These are phyloP conservation scores for Colius striatus DNA, from an alignment of 2,113 vertebrate species.

Conservation along the genomic window DNA sequence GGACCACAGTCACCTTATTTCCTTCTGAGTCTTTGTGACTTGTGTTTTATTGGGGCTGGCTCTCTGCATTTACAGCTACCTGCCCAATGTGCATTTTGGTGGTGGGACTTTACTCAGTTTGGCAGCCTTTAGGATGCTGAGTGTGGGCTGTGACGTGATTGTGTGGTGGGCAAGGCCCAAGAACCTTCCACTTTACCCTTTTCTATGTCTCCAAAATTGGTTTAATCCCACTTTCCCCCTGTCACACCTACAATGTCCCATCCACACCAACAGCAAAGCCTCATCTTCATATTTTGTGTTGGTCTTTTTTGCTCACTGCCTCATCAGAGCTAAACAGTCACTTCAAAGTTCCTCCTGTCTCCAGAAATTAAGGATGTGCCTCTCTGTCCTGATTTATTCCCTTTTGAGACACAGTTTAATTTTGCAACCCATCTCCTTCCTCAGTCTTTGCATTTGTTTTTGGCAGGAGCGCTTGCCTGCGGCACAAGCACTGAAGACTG, in stretches of 20 bases:
- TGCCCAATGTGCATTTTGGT: neutral
- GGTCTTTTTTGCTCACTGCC: neutral
- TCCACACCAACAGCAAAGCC: neutral
- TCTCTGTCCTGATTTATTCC: constrained; percentile 23
- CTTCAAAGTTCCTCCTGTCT: neutral
- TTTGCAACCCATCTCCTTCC: neutral
- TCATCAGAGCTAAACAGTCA: neutral
- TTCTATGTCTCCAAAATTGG: neutral
- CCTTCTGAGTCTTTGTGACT: neutral
- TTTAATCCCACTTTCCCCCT: neutral
- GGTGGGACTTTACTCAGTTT: neutral
- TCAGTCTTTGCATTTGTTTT: constrained; percentile 30
- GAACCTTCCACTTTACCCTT: neutral
- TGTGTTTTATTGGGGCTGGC: neutral
- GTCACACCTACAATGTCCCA: neutral
- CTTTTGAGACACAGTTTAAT: constrained; percentile 50
- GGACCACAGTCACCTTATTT: neutral
- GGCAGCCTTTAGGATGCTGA: neutral
- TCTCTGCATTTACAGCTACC: neutral
- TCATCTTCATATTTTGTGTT: neutral
- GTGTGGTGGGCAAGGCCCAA: neutral
- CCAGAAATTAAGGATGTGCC: neutral
- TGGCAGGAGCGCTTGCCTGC: constrained; percentile 21
- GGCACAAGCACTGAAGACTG: neutral
- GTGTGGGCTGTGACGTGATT: accelerated